phyloP scores from a whole-genome alignment of 2,888 invertebrate species.

The Serrognathus titanus region DNA sequence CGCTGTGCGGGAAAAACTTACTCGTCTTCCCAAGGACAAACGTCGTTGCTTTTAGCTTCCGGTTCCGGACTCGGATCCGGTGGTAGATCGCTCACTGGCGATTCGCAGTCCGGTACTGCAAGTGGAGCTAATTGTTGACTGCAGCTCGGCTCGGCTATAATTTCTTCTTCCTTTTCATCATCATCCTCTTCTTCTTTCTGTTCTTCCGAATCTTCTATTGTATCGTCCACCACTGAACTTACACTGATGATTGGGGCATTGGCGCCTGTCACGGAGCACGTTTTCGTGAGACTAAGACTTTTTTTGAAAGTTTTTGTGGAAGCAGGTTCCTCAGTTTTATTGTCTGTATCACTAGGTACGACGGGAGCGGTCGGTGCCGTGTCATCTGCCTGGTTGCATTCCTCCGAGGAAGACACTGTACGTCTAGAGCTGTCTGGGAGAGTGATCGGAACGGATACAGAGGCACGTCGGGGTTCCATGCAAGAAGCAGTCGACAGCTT shows the following conservation, averaged over 20 bases:
- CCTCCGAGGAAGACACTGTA: constrained; percentile 50
- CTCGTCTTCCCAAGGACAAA: constrained; percentile 96
- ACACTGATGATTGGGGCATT: constrained; percentile 66
- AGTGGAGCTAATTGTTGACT: constrained; percentile 57
- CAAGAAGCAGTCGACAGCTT: constrained; percentile 43
- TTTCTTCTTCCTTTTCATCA: not conserved
- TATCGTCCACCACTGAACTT: constrained; percentile 67
- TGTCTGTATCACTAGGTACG: constrained; percentile 41
- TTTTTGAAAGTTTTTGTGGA: constrained; percentile 42
- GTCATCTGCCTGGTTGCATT: constrained; percentile 30
- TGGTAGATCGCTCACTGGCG: constrained; percentile 61
- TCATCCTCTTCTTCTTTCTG: constrained; percentile 19
- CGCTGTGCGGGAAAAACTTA: constrained; percentile 68
- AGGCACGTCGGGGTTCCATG: constrained; percentile 44
- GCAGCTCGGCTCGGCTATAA: constrained; percentile 34
- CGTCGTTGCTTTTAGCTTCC: constrained; percentile 68
- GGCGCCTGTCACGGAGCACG: constrained; percentile 45
- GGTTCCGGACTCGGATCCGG: constrained; percentile 42
- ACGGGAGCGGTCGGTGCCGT: constrained; percentile 15
- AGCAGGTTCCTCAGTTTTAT: constrained; percentile 32
- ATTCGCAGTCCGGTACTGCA: constrained; percentile 67
- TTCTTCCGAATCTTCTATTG: constrained; percentile 34
- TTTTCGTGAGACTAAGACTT: constrained; percentile 46
- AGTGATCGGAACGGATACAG: constrained; percentile 48
- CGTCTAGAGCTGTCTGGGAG: constrained; percentile 9